A percentile compares a stretch with the other conserved stretches of the same genome.
Conservation (phyloP, 2,888 invertebrate genomes). For the Agriotes lineatus region DNA sequence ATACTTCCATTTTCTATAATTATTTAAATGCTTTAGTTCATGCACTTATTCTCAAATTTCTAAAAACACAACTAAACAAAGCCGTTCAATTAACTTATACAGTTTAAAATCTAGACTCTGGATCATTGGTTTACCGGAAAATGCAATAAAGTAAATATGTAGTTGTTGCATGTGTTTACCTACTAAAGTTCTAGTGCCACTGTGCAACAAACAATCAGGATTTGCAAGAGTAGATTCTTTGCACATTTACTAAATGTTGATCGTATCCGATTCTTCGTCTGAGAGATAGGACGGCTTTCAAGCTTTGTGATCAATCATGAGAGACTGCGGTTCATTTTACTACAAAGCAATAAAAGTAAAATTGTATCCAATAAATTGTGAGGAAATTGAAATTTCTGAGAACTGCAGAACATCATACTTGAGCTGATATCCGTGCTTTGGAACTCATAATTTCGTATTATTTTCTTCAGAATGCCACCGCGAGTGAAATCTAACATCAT, state of each 20-base stretch:
- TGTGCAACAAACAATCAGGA: neutral
- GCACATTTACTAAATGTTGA: slow-evolving; percentile 19
- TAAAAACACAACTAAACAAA: too few relatives aligned
- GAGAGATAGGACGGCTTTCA: slow-evolving; percentile 19
- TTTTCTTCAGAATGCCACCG: slow-evolving; percentile 25
- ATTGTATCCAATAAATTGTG: slow-evolving; percentile 47
- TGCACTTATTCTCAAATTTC: too few relatives aligned
- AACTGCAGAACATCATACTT: slow-evolving; percentile 40
- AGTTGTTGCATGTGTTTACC: too few relatives aligned
- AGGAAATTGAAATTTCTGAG: slow-evolving; percentile 43
- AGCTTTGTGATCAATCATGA: slow-evolving; percentile 36
- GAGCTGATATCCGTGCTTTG: slow-evolving; percentile 42
- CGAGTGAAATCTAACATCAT: slow-evolving; percentile 16
- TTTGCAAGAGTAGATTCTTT: neutral
- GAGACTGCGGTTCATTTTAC: slow-evolving; percentile 39
- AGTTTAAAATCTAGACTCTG: too few relatives aligned
- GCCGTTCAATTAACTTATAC: too few relatives aligned
- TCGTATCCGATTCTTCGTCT: slow-evolving; percentile 19
- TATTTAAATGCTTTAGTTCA: too few relatives aligned
- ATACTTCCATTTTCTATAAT: too few relatives aligned
- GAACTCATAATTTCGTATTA: slow-evolving; percentile 46
- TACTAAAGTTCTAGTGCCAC: too few relatives aligned
- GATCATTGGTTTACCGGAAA: too few relatives aligned
- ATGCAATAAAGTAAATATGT: too few relatives aligned
- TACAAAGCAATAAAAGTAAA: slow-evolving; percentile 45